These are phyloP conservation scores for Melolontha melolontha DNA, from an alignment of 2,888 invertebrate species.

Conservation along the genomic window DNA sequence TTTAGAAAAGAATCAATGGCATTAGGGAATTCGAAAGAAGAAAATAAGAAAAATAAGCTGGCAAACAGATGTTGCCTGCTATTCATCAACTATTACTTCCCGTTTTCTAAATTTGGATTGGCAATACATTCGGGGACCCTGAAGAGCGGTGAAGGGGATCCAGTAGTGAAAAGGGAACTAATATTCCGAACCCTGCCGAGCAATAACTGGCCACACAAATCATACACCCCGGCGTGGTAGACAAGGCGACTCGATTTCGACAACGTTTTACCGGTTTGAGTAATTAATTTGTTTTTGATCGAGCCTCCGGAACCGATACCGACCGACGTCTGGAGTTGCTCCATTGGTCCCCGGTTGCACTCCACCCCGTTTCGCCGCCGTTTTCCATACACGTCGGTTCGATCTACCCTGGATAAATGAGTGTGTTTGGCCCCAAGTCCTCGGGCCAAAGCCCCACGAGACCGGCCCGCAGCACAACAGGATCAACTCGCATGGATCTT, in stretches of 20 bases:
- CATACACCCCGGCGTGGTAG: slow-evolving; percentile 60
- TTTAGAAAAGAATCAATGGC: too few relatives aligned
- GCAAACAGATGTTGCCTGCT: slow-evolving; percentile 11
- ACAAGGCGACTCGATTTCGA: slow-evolving; percentile 62
- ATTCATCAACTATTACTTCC: slow-evolving; percentile 26
- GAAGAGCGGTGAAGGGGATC: slow-evolving; percentile 2
- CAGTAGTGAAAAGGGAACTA: slow-evolving; percentile 21
- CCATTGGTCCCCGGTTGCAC: neutral
- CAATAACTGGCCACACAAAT: slow-evolving; percentile 59
- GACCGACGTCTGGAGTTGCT: slow-evolving; percentile 34
- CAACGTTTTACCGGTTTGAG: slow-evolving; percentile 60
- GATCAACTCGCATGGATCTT: slow-evolving; percentile 63
- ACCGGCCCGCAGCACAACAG: slow-evolving; percentile 57
- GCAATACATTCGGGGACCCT: too few relatives aligned
- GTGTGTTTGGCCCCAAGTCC: slow-evolving; percentile 56
- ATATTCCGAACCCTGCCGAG: slow-evolving; percentile 44
- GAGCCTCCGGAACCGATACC: slow-evolving; percentile 53
- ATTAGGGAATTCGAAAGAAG: too few relatives aligned
- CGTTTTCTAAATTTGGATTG: slow-evolving; percentile 25
- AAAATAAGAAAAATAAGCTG: slow-evolving; percentile 15
- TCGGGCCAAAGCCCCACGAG: slow-evolving; percentile 62
- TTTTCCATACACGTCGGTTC: slow-evolving; percentile 19
- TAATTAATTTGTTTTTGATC: slow-evolving; percentile 65
- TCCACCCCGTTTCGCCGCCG: neutral
- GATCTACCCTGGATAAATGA: slow-evolving; percentile 59